Conservation (phyloP, 2,888 invertebrate species). For the Petrolisthes manimaculis region DNA sequence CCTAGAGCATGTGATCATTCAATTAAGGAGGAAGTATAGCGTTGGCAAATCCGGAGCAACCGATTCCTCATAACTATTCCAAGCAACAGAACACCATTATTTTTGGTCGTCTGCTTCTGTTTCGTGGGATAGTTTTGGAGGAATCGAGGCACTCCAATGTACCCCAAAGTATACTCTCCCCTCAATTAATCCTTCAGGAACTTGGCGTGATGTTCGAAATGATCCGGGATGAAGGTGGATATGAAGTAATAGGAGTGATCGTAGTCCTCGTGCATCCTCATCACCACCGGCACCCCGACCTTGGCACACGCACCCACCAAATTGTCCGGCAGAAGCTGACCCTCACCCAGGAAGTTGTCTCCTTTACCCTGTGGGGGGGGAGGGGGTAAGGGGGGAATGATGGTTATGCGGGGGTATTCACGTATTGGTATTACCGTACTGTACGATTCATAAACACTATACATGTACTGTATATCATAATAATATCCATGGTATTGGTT, state of each 20-base stretch:
- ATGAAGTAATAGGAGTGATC: conserved; percentile 97
- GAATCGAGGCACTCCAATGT: too few species aligned
- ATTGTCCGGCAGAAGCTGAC: conserved; percentile 87
- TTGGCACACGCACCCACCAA: conserved; percentile 81
- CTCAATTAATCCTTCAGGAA: conserved; percentile 45
- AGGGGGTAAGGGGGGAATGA: conserved; percentile 33
- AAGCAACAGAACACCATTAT: too few species aligned
- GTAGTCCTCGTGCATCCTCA: conserved; percentile 85
- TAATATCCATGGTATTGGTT: background rate
- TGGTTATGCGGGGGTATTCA: background rate
- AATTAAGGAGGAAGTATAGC: too few species aligned
- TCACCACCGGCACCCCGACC: conserved; percentile 78
- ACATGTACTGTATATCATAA: background rate
- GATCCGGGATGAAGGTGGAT: conserved; percentile 90
- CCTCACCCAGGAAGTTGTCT: conserved; percentile 83
- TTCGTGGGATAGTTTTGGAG: too few species aligned
- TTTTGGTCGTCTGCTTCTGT: too few species aligned
- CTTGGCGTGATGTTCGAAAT: conserved; percentile 86
- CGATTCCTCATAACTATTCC: too few species aligned
- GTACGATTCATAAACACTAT: background rate
- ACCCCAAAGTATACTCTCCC: background rate
- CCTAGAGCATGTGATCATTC: background rate
- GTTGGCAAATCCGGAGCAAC: too few species aligned
- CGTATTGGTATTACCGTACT: background rate
- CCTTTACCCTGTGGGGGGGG: conserved; percentile 78